Percentiles rank a stretch among this genome's conserved stretches.
Evolutionary conservation across 2,113 vertebrate species (phyloP).

Genomic region (rabbit (Oryctolagus cuniculus)): mOryCun1.1 NC_091440.1:59599501-59600000

Average conservation of each 20-base stretch:
- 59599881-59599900: conserved; percentile 4
- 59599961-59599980: neutral
- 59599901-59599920: neutral
- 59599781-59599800: conserved; percentile 3
- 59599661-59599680: conserved; percentile 76
- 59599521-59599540: conserved; percentile 88
- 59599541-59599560: conserved; percentile 85
- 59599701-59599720: conserved; percentile 75
- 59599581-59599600: conserved; percentile 82
- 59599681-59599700: conserved; percentile 77
- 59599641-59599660: conserved; percentile 79
- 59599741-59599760: conserved; percentile 27
- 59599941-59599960: neutral
- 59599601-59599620: conserved; percentile 85
- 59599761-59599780: conserved; percentile 18
- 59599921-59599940: conserved; percentile 14
- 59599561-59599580: conserved; percentile 83
- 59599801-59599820: neutral
- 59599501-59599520: conserved; percentile 88
- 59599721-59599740: conserved; percentile 4
- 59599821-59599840: neutral
- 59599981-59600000: neutral
- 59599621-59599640: conserved; percentile 84
- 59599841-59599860: neutral
- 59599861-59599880: neutral